These are phyloP conservation scores for Cheilosia vulpina DNA, from an alignment of 2,888 invertebrate genomes.

Conservation along the genomic window DNA sequence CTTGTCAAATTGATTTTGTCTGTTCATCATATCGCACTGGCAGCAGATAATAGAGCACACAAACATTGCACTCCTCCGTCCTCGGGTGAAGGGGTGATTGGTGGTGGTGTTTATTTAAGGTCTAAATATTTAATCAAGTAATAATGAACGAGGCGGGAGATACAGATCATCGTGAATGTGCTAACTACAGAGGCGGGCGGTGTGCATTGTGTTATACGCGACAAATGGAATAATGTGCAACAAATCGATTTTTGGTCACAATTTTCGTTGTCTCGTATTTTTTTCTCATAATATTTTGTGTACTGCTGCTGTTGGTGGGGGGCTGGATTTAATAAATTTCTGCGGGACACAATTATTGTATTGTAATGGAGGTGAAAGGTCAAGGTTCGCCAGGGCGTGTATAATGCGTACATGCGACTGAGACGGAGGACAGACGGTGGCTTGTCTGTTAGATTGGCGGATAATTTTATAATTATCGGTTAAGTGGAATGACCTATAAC, in stretches of 20 bases:
- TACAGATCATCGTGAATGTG: background rate
- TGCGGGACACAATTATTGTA: no score
- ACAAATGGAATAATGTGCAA: slow-evolving; percentile 37
- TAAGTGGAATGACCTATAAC: slow-evolving; percentile 49
- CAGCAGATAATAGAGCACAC: slow-evolving; percentile 2
- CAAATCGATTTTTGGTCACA: slow-evolving; percentile 48
- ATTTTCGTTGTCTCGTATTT: background rate
- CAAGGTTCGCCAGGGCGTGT: no score
- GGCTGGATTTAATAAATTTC: slow-evolving; percentile 15
- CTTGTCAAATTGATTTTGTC: slow-evolving; percentile 40
- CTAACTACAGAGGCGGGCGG: background rate
- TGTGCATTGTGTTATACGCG: background rate
- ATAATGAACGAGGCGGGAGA: slow-evolving; percentile 23
- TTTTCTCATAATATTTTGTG: slow-evolving; percentile 23
- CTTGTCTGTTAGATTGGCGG: slow-evolving; percentile 16
- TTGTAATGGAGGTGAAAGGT: no score
- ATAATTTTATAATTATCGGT: slow-evolving; percentile 48
- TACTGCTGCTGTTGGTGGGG: background rate
- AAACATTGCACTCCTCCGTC: background rate
- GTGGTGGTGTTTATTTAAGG: slow-evolving; percentile 36
- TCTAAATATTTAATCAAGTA: slow-evolving; percentile 59
- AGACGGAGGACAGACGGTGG: no score
- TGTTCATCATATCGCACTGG: background rate
- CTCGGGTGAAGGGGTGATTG: no score
- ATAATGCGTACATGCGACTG: no score